Base-by-base conservation (phyloP, 2,113 vertebrate genomes). In the Xiphophorus hellerii region DNA sequence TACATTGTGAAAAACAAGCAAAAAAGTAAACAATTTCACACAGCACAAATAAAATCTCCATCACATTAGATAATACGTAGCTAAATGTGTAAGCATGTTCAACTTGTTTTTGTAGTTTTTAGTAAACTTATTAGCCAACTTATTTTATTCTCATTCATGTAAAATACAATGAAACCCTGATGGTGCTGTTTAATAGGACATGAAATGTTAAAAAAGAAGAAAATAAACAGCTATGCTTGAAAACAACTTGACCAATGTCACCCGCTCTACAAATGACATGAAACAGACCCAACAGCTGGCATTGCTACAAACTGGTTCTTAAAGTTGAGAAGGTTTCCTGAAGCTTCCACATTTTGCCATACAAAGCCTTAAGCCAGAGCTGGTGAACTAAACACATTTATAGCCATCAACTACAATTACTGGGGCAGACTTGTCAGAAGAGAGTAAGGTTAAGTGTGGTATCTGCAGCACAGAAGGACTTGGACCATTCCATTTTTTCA, bases 381-480 rank as follows among this genome's bases (percentile, higher is more conserved):
- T 58, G 51, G 51, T n/a, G 61, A 31, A 17, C 70, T 87, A 90
- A 33, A 90, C 74, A 37, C 74, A 39, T 9, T 90, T 84, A 75
- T 91, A 93, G 31, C 61, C 68, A 1, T 69, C 81, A 9, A 77
- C 82, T 35, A 64, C 64, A 9, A 84, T 63, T 0, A 87, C 1
- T 39, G 71, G 28, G 10, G 35, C 0, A 9, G 64, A 48, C 17
- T 27, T 42, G 12, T 62, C 20, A 33, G 73, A 39, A 62, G 76
- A n/a, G 12, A 48, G 27, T 28, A 78, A 8, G 5, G 62, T 0
- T 9, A 74, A 17, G 9, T 83, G 61, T 33, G 70, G 72, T 27
- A 1, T 80, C 51, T 73, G 79, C 31, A 60, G 28, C 35, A 61
- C 67, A 61, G 65, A 39, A 10, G 14, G 51, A 75, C 15, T 33